These are phyloP conservation scores for Drosophila chauvacae DNA, from an alignment of 1,140 invertebrate genomes.

Conservation along the genomic window DNA sequence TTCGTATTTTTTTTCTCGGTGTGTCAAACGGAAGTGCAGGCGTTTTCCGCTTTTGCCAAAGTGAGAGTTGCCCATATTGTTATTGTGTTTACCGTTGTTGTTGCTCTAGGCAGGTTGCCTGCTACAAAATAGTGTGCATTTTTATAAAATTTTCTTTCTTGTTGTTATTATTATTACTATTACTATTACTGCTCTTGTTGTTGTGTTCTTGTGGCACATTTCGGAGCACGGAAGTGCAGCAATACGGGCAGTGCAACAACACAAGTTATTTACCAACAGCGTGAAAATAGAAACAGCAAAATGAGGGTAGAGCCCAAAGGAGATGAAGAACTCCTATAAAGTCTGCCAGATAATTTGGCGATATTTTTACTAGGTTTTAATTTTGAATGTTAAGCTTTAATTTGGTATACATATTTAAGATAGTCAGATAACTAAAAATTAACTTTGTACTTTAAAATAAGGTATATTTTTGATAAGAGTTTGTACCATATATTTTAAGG, in stretches of 20 bases:
- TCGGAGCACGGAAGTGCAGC: constrained; percentile 72
- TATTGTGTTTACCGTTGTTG: constrained; percentile 35
- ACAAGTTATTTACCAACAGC: constrained; percentile 50
- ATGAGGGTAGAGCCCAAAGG: background rate
- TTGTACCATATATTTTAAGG: background rate
- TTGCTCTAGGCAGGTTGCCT: constrained; percentile 58
- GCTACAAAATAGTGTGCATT: constrained; percentile 76
- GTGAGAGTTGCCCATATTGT: constrained; percentile 64
- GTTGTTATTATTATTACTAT: constrained; percentile 38
- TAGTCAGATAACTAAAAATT: no score
- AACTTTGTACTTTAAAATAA: no score
- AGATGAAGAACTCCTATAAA: background rate
- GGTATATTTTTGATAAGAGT: background rate
- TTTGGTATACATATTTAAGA: background rate
- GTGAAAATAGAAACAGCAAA: constrained; percentile 32
- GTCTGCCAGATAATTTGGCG: constrained; percentile 19
- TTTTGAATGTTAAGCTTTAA: background rate
- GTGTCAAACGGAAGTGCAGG: constrained; percentile 74
- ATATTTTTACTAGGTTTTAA: constrained; percentile 11
- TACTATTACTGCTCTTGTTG: constrained; percentile 13
- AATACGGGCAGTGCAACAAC: constrained; percentile 52
- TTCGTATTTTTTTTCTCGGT: constrained; percentile 27
- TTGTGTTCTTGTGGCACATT: constrained; percentile 58
- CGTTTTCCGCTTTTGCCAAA: constrained; percentile 72
- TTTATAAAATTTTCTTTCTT: constrained; percentile 60